These are phyloP conservation scores for Pollicipes pollicipes DNA, from an alignment of 1,140 invertebrate species.

Conservation along the genomic window DNA sequence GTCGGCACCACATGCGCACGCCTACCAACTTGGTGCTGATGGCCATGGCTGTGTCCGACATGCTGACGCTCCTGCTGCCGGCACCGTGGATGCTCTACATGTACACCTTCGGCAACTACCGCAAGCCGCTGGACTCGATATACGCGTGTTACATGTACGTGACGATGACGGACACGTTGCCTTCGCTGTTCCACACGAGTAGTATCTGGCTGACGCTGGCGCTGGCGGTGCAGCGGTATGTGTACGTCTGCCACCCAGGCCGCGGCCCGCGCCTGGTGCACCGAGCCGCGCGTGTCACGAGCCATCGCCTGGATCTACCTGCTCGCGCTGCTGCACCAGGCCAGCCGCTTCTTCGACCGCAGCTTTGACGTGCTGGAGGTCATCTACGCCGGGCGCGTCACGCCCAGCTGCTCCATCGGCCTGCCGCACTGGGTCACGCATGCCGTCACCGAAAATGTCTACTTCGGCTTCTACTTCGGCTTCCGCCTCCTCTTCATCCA, in stretches of 20 bases:
- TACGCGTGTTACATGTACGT: slow-evolving; percentile 56
- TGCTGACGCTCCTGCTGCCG: slow-evolving; percentile 74
- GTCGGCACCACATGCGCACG: slow-evolving; percentile 42
- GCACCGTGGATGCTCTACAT: slow-evolving; percentile 69
- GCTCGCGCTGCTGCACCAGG: slow-evolving; percentile 55
- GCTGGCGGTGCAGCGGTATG: slow-evolving; percentile 71
- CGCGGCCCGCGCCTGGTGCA: slow-evolving; percentile 65
- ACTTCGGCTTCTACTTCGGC: slow-evolving; percentile 60
- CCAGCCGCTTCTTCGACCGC: slow-evolving; percentile 51
- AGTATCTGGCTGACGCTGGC: slow-evolving; percentile 79
- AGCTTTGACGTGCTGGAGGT: slow-evolving; percentile 33
- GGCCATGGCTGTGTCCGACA: slow-evolving; percentile 79
- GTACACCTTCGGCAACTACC: slow-evolving; percentile 72
- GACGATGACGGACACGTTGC: slow-evolving; percentile 55
- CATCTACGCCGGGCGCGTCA: slow-evolving; percentile 36
- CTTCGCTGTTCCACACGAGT: slow-evolving; percentile 76
- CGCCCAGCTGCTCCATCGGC: slow-evolving; percentile 16
- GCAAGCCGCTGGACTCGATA: slow-evolving; percentile 49
- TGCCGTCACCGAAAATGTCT: slow-evolving; percentile 43
- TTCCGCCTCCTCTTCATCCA: slow-evolving; percentile 82
- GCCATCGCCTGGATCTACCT: slow-evolving; percentile 54
- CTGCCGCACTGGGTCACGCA: slow-evolving; percentile 45
- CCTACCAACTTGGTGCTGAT: slow-evolving; percentile 49
- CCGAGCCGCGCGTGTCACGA: slow-evolving; percentile 57
- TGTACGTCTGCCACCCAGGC: slow-evolving; percentile 78